These are phyloP conservation scores for Gryllus longicercus DNA, from an alignment of 2,888 invertebrate genomes.

Conservation along the genomic window DNA sequence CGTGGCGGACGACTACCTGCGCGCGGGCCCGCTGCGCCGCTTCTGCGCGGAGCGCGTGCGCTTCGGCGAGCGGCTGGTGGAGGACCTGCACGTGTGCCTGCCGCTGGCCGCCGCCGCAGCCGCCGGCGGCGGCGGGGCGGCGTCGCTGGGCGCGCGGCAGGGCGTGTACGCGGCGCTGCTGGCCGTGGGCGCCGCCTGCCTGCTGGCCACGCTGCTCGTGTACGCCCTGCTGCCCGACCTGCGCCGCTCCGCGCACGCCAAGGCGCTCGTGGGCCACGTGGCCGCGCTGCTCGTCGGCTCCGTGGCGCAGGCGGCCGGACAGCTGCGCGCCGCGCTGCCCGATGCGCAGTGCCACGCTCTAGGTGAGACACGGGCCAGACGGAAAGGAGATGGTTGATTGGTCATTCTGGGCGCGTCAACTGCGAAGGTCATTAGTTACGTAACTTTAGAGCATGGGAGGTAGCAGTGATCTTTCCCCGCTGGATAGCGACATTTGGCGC, in stretches of 20 bases:
- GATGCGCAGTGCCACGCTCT: background rate
- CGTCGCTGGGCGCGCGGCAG: background rate
- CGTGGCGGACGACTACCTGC: background rate
- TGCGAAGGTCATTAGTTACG: no score
- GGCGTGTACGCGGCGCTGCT: background rate
- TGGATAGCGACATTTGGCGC: no score
- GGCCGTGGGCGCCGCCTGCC: background rate
- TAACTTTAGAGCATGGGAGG: no score
- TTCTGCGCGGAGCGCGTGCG: conserved; percentile 1
- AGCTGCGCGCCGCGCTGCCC: background rate
- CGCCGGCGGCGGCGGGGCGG: background rate
- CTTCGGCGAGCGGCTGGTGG: background rate
- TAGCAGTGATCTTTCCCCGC: no score
- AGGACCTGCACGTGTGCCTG: background rate
- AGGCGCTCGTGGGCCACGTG: background rate
- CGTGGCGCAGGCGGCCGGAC: background rate
- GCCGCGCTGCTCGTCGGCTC: background rate
- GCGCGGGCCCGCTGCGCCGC: background rate
- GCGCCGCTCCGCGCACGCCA: background rate
- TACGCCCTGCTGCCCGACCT: conserved; percentile 18
- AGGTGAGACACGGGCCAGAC: background rate
- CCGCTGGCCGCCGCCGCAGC: background rate
- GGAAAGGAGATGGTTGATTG: no score
- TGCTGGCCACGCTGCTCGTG: conserved; percentile 3
- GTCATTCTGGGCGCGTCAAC: no score